phyloP scores from a whole-genome alignment of 2,888 invertebrate species.

The Zygogramma bicolorata region DNA sequence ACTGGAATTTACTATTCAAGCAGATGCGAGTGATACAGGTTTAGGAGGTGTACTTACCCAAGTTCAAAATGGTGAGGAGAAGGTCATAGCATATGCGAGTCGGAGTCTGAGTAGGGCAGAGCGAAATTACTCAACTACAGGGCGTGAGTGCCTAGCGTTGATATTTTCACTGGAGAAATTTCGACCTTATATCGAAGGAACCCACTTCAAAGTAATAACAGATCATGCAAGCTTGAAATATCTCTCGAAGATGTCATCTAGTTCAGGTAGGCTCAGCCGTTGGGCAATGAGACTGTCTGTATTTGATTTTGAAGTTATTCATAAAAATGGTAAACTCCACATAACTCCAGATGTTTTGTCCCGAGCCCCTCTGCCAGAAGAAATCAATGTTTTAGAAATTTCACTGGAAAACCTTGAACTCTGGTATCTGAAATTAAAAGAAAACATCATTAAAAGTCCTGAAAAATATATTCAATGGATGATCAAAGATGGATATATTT shows the following conservation, averaged over 20 bases:
- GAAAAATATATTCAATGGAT: neutral
- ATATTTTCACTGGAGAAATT: neutral
- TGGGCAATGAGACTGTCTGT: neutral
- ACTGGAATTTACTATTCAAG: slow-evolving; percentile 40
- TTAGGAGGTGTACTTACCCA: neutral
- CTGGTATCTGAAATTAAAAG: neutral
- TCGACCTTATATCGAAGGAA: neutral
- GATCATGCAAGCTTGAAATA: slow-evolving; percentile 5
- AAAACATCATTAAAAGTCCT: neutral
- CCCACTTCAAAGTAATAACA: neutral
- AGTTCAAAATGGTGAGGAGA: neutral
- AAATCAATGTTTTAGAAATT: neutral
- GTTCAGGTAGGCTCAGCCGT: neutral
- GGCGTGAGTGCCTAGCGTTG: no score
- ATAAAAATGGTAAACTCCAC: slow-evolving; percentile 29
- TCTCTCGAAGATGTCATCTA: neutral
- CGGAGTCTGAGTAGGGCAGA: neutral
- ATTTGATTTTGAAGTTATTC: slow-evolving; percentile 32
- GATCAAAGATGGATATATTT: neutral
- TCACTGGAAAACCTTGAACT: neutral
- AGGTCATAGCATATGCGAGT: neutral
- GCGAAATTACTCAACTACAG: neutral
- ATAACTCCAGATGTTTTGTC: slow-evolving; percentile 29
- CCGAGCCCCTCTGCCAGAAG: neutral
- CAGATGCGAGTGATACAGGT: slow-evolving; percentile 50